Base-by-base conservation (phyloP, 2,888 invertebrate genomes). In the Stomorhina lunata region DNA sequence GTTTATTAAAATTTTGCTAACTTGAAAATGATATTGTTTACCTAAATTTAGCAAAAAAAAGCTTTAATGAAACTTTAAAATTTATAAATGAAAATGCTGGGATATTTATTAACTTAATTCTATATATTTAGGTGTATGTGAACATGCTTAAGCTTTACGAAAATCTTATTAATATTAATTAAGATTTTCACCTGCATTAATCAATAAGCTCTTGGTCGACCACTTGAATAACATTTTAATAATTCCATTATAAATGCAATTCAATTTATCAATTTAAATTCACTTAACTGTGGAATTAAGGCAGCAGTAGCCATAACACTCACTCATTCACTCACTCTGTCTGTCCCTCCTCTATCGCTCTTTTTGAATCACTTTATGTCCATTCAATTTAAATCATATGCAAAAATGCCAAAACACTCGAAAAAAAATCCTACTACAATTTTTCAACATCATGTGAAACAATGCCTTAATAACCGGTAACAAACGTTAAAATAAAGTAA, bases 141-240 rank as follows among this genome's bases (percentile, higher is more conserved):
- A 12, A 71, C 25, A 17, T 29, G n/a, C 2, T 43, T 69, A 20
- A 43, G 7, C 12, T 59, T 4, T 25, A 40, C 32, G n/a, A 68
- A 76, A 65, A 79, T 65, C 55, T 79, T 72, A 50, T 65, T 29
- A 72, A 72, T 27, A 73, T 73, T 78, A 71, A 78, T 78, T 80
- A 80, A 80, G 72, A 61, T 80, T 66, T 78, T 73, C 66, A 79
- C 57, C 50, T 79, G 65, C 25, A 59, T 79, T 79, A 66, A 79
- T 79, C 72, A 79, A 59, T 72, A 72, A 79, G 7, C 68, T 59
- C 66, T 80, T 66, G 57, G 59, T n/a, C n/a, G 43, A 59, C 66
- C 72, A 71, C 65, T 79, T 72, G 32, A 66, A 66, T 43, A 50
- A 66, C 48, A 48, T 57, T 79, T 66, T 66, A 66, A 57, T 59